A percentile compares a stretch with the other conserved stretches of the same genome.
Evolutionary conservation across 1,140 invertebrate genomes (phyloP).

Genomic region (Aradophagus sp.): DNA sequence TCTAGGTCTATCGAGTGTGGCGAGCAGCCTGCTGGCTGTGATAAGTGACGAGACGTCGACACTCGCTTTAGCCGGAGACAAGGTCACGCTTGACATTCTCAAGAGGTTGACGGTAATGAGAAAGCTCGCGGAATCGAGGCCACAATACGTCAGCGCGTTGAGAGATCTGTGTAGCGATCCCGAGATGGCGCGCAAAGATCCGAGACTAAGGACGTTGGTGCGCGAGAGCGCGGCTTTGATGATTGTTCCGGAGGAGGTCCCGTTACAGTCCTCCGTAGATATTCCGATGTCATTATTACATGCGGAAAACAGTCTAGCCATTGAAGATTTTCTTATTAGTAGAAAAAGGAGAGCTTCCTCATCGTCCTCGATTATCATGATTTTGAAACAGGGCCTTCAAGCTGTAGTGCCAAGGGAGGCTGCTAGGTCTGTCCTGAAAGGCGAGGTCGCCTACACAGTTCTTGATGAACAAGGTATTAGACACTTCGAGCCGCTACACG

Average conservation of each 20-base stretch:
- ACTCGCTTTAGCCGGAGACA: conserved; percentile 77
- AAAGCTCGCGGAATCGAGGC: conserved; percentile 81
- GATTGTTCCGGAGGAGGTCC: conserved; percentile 79
- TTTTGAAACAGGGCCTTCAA: conserved; percentile 84
- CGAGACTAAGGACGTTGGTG: conserved; percentile 80
- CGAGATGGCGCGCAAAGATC: conserved; percentile 80
- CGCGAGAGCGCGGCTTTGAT: conserved; percentile 82
- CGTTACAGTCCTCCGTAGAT: conserved; percentile 79
- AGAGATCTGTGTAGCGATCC: conserved; percentile 79
- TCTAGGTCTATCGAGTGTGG: conserved; percentile 80
- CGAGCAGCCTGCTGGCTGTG: conserved; percentile 77
- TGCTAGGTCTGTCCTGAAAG: conserved; percentile 82
- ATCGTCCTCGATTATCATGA: conserved; percentile 79
- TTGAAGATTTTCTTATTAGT: conserved; percentile 83
- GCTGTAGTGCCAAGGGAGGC: conserved; percentile 85
- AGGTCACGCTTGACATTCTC: conserved; percentile 80
- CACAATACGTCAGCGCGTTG: conserved; percentile 78
- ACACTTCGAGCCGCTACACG: conserved; percentile 85
- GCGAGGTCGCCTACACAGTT: conserved; percentile 84
- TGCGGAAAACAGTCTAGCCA: conserved; percentile 81
- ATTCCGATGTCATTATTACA: conserved; percentile 80
- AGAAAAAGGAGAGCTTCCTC: conserved; percentile 76
- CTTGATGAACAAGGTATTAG: conserved; percentile 85
- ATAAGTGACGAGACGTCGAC: conserved; percentile 78
- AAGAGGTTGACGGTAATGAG: conserved; percentile 82